Evolutionary conservation across 1,140 invertebrate genomes (phyloP), one percentile per base, ranked within the genome.

Genomic region (Babylonia areolata): DNA sequence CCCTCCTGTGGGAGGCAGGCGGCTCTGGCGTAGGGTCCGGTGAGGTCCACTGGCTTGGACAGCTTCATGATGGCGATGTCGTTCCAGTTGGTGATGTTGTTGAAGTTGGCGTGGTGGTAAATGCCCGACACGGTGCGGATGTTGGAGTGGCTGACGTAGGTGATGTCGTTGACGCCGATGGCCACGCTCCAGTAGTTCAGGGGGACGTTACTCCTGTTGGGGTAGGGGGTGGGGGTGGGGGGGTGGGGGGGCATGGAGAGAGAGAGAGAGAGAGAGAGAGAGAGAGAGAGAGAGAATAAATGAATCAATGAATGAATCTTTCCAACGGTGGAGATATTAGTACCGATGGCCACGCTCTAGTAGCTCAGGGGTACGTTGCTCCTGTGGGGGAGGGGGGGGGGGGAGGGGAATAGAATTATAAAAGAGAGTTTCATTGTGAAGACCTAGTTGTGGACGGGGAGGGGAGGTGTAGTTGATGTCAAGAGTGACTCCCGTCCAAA

Each of bases 31-130:
- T 88, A 86, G 17, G 71, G 85, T n/a, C 35, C 83, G 11, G 81
- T 54, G 6, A 88, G 58, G 73, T 90, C 88, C 1, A 92, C 69
- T 0, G 86, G 85, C 71, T 89, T 90, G 46, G 87, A 85, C 17
- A 92, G 86, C 79, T 89, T 90, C 37, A 92, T 73, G n/a, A 91
- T 73, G n/a, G 90, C 91, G 71, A 92, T 90, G 78, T 91, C 91
- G 77, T 91, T 87, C 12, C 75, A 28, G 81, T 89, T 88, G n/a
- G 81, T 85, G 11, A 20, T 42, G 3, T 84, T 58, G 37, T 82
- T 84, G 87, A 88, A 92, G 31, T 58, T 12, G 39, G 80, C 80
- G 58, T 88, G 87, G 58, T 23, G 20, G 58, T 12, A n/a, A n/a
- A 88, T 78, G 20, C 33, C 31, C 1, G 20, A 31, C 28, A 88